Evolutionary conservation across 2,113 vertebrate species (phyloP).

Genomic region (Promerops cafer): DNA sequence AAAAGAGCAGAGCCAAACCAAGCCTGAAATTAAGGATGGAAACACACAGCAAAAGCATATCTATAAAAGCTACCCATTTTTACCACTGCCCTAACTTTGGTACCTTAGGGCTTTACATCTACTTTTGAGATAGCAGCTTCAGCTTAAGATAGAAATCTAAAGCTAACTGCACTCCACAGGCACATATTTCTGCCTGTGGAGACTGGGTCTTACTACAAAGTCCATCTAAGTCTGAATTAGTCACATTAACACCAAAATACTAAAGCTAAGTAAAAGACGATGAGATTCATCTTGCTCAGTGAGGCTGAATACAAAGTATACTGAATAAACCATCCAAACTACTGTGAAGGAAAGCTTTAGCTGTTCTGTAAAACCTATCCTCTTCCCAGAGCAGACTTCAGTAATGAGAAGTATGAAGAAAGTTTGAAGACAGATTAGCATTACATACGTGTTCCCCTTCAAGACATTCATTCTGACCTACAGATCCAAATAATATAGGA

Average conservation of each 20-base stretch:
- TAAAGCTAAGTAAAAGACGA: rapidly evolving
- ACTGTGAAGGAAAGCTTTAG: not conserved
- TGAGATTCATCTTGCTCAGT: not conserved
- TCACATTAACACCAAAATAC: not conserved
- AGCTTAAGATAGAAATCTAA: not conserved
- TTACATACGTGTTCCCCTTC: not conserved
- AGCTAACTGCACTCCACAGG: not conserved
- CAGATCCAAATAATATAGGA: not conserved
- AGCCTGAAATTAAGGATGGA: not conserved
- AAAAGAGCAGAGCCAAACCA: constrained; percentile 9
- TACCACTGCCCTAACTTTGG: not conserved
- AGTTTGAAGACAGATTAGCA: not conserved
- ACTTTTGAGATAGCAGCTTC: not conserved
- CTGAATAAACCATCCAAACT: not conserved
- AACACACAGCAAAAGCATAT: not conserved
- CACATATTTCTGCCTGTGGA: not conserved
- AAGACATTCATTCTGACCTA: not conserved
- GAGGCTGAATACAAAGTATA: not conserved
- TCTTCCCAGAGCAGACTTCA: not conserved
- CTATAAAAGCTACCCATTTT: not conserved
- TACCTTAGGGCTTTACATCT: not conserved
- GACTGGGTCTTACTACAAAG: not conserved
- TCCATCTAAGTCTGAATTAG: not conserved
- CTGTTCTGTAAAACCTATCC: not conserved
- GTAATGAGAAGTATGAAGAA: not conserved